Evolutionary conservation across 2,888 invertebrate species (phyloP).

Genomic region (Zele albiditarsus): DNA sequence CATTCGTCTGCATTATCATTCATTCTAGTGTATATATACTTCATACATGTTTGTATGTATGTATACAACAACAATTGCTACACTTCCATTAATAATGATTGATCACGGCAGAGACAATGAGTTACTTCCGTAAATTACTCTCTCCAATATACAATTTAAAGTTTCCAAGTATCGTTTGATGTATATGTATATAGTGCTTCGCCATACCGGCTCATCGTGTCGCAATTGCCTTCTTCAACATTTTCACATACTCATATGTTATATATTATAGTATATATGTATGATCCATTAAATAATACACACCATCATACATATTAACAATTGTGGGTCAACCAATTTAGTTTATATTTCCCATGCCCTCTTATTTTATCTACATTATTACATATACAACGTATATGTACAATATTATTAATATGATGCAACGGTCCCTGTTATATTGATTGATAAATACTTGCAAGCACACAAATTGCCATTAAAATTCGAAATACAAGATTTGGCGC

Average conservation of each 20-base stretch:
- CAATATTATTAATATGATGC: too few species aligned
- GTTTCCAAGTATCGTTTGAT: neutral
- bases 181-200: neutral
- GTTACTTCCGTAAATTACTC: slow-evolving; percentile 68
- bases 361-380: neutral
- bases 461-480: too few species aligned
- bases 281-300: neutral
- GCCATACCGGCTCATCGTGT: neutral
- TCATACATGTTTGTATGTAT: neutral
- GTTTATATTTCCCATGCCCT: neutral
- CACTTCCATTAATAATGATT: slow-evolving; percentile 67
- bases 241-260: neutral
- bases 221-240: neutral
- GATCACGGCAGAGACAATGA: slow-evolving; percentile 66
- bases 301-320: neutral
- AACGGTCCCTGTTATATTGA: too few species aligned
- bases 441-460: too few species aligned
- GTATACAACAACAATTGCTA: neutral
- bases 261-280: neutral
- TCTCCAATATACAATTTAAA: slow-evolving; percentile 34
- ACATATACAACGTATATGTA: too few species aligned
- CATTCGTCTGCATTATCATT: slow-evolving; percentile 17
- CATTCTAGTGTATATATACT: slow-evolving; percentile 41
- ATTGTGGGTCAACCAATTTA: neutral
- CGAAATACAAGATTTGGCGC: too few species aligned